Evolutionary conservation across 2,113 vertebrate genomes (phyloP).

Genomic region (Copsychus sechellarum): DNA sequence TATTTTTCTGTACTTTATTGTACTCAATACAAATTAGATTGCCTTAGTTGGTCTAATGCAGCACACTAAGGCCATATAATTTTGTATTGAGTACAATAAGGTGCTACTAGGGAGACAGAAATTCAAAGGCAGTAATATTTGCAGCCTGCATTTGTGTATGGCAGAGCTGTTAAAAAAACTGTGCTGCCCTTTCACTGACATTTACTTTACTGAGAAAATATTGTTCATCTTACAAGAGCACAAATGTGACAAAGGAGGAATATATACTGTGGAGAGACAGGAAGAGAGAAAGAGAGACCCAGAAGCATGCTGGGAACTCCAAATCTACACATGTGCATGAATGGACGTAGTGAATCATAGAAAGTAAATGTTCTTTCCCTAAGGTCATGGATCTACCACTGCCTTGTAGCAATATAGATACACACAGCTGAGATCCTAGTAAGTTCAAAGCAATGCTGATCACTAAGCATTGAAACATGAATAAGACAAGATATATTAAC

Average conservation of each 20-base stretch:
- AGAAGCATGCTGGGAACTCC: background rate
- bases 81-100: too few relatives aligned
- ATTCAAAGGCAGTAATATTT: background rate
- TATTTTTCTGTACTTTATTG: background rate
- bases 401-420: background rate
- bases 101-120: background rate
- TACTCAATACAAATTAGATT: background rate
- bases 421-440: background rate
- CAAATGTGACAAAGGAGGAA: background rate
- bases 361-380: background rate
- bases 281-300: background rate
- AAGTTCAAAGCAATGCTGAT: background rate
- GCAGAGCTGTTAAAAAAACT: background rate
- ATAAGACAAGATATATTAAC: background rate
- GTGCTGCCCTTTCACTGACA: background rate
- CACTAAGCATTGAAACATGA: background rate
- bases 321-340: fast-evolving
- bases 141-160: background rate
- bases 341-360: background rate
- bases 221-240: background rate
- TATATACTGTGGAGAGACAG: background rate
- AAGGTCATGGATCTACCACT: background rate
- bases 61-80: too few relatives aligned
- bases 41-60: background rate
- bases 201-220: background rate